phyloP scores from a whole-genome alignment of 2,113 vertebrate genomes.

The Cathartes aura region DNA sequence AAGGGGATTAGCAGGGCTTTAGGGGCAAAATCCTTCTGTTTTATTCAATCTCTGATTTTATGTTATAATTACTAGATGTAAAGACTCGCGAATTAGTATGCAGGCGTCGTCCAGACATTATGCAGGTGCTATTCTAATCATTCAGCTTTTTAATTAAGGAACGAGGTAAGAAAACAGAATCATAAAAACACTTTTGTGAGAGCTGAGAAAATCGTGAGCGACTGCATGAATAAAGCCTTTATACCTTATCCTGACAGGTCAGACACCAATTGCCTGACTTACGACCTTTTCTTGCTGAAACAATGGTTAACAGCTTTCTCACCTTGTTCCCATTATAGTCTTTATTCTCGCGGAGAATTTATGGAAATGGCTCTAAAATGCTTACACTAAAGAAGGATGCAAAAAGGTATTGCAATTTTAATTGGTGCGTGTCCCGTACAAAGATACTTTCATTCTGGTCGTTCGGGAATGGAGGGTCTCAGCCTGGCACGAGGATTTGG shows the following conservation, averaged over 20 bases:
- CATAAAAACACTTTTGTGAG: conserved; percentile 86
- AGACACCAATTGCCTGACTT: conserved; percentile 81
- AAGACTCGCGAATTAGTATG: conserved; percentile 89
- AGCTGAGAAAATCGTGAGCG: conserved; percentile 79
- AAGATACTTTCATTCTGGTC: conserved; percentile 38
- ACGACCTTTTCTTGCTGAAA: conserved; percentile 82
- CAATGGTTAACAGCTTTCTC: conserved; percentile 81
- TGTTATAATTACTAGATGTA: conserved; percentile 95
- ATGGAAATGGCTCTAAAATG: conserved; percentile 73
- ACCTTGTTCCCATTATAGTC: conserved; percentile 77
- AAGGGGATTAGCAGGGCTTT: conserved; percentile 95
- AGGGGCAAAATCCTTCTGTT: conserved; percentile 86
- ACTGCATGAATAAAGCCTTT: conserved; percentile 84
- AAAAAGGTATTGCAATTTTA: conserved; percentile 63
- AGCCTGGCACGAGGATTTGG: not conserved
- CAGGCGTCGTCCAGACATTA: conserved; percentile 78
- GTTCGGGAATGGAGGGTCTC: not conserved
- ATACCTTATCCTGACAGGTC: conserved; percentile 82
- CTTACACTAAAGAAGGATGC: conserved; percentile 63
- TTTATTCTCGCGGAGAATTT: conserved; percentile 75
- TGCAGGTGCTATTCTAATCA: conserved; percentile 92
- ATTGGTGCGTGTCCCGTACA: conserved; percentile 54
- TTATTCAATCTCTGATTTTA: conserved; percentile 91
- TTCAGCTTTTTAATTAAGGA: conserved; percentile 86
- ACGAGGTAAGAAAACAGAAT: conserved; percentile 85